phyloP scores from a whole-genome alignment of 2,113 vertebrate species.

The Abramis brama region DNA sequence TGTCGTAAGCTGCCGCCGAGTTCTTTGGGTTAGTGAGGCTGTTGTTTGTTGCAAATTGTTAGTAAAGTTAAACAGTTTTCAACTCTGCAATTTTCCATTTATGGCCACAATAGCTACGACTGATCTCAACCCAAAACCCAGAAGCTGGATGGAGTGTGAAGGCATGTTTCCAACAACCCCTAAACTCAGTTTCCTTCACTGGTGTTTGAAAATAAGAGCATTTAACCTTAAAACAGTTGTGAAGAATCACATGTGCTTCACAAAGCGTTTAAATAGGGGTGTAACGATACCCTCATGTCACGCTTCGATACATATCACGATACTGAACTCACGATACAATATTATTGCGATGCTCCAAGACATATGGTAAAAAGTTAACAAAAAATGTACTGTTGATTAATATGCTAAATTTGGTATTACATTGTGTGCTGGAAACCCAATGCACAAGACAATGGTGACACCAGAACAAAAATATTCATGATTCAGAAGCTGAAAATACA shows the following conservation, averaged over 20 bases:
- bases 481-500: no score
- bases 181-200: neutral
- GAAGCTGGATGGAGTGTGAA: conserved; percentile 11
- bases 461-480: no score
- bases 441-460: no score
- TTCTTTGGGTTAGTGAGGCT: neutral
- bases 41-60: conserved; percentile 4
- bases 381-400: no score
- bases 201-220: neutral
- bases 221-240: neutral
- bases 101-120: neutral
- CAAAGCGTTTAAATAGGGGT: neutral
- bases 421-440: no score
- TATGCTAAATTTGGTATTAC: no score
- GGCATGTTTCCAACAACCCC: neutral
- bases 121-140: neutral
- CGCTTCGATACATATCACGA: no score
- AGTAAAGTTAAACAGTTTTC: neutral
- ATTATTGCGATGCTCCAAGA: no score
- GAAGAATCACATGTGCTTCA: neutral
- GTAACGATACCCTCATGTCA: no score
- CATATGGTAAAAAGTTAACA: no score
- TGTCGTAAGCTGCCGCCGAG: neutral
- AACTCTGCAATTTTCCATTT: neutral
- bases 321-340: no score